phyloP scores from a whole-genome alignment of 2,888 invertebrate genomes.

The Tiliacea citrago region DNA sequence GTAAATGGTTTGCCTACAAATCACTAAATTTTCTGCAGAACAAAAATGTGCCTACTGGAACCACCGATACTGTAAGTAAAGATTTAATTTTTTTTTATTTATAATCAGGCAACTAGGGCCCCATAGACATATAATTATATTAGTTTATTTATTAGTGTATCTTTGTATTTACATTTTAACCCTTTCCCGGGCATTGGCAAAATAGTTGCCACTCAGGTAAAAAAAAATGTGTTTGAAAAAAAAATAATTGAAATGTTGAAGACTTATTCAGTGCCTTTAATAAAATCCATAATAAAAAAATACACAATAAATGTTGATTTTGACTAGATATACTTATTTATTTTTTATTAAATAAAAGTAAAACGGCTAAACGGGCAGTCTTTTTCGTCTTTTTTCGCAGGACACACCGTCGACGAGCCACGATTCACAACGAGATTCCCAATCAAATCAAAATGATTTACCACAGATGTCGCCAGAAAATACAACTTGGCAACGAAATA shows the following conservation, averaged over 20 bases:
- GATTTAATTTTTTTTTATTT: background rate
- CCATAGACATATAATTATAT: too few relatives aligned
- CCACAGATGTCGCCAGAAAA: slow-evolving; percentile 26
- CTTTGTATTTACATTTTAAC: slow-evolving; percentile 34
- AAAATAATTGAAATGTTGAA: too few relatives aligned
- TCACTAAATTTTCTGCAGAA: too few relatives aligned
- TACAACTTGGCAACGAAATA: slow-evolving; percentile 35
- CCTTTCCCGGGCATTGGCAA: slow-evolving; percentile 32
- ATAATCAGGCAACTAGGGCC: too few relatives aligned
- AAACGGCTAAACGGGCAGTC: slow-evolving; percentile 25
- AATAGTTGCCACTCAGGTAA: slow-evolving; percentile 17
- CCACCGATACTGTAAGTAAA: too few relatives aligned
- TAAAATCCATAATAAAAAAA: slow-evolving; percentile 38
- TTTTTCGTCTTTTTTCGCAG: slow-evolving; percentile 33
- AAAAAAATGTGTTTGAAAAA: too few relatives aligned
- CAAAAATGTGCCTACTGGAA: too few relatives aligned
- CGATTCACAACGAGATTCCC: slow-evolving; percentile 36
- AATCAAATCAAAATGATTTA: slow-evolving; percentile 49
- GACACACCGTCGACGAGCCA: slow-evolving; percentile 23
- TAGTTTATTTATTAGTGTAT: too few relatives aligned
- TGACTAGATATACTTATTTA: too few relatives aligned
- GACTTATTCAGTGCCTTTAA: slow-evolving; percentile 3
- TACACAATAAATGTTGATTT: slow-evolving; percentile 16
- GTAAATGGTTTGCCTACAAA: too few relatives aligned
- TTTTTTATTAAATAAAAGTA: background rate